Conservation (phyloP, 2,888 invertebrate genomes). For the Lochmaea capreae region DNA sequence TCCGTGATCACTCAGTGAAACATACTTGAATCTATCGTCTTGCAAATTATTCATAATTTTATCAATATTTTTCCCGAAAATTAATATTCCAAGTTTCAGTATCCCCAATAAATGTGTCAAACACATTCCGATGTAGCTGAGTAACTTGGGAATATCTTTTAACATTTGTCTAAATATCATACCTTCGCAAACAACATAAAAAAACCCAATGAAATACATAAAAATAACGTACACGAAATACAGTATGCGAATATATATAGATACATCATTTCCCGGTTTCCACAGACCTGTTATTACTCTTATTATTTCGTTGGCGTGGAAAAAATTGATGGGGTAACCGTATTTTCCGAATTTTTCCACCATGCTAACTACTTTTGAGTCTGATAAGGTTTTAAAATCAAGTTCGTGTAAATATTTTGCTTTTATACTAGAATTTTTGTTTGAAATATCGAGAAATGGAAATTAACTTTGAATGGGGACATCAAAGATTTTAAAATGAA, state of each 20-base stretch:
- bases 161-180: slow-evolving; percentile 32
- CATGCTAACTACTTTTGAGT: no score
- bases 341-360: neutral
- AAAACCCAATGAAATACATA: slow-evolving; percentile 22
- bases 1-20: slow-evolving; percentile 25
- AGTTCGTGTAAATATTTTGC: neutral
- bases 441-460: neutral
- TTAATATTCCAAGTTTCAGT: slow-evolving; percentile 45
- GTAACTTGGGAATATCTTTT: slow-evolving; percentile 34
- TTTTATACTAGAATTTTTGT: neutral
- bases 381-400: neutral
- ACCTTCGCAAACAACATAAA: slow-evolving; percentile 34
- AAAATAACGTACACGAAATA: slow-evolving; percentile 25
- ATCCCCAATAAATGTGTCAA: slow-evolving; percentile 49
- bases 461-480: no score
- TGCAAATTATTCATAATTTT: slow-evolving; percentile 33
- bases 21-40: slow-evolving; percentile 34
- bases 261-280: slow-evolving; percentile 27
- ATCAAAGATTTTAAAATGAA: no score
- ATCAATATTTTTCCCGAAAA: slow-evolving; percentile 29
- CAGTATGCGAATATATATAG: slow-evolving; percentile 3
- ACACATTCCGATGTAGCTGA: slow-evolving; percentile 49
- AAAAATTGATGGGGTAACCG: slow-evolving; percentile 32
- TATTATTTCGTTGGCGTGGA: slow-evolving; percentile 31
- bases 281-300: slow-evolving; percentile 30